Base-by-base conservation (phyloP, 2,797 vertebrate genomes). In the Masticophis lateralis region DNA sequence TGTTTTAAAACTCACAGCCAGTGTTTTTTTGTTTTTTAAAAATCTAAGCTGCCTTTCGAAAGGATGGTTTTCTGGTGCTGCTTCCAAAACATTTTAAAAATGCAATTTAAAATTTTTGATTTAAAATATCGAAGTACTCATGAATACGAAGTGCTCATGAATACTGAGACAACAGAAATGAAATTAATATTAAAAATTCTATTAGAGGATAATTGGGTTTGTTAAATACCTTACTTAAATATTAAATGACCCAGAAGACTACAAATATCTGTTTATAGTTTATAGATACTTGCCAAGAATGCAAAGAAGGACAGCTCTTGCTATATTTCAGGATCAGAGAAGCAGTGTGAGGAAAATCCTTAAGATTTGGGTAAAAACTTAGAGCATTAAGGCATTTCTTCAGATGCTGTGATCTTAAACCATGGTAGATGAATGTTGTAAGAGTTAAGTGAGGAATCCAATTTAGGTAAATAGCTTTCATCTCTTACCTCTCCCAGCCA, bases 361-460 rank as follows among this genome's bases (percentile, higher is more conserved):
- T 83, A 83, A 37, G 74, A 47, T 47, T 22, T 83, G 37, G 74
- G 74, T 83, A 83, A 83, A 43, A 79, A 79, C 20, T 4, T 69
- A 32, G 14, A 69, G 74, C 20, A 43, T 22, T 47, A 79, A 79
- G 32, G 3, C 74, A 79, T 43, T 20, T 79, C 69, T 79, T 79
- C 32, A 8, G 32, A 18, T 43, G 3, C 32, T 9, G 69, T 10
- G 18, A 9, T 43, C 32, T 32, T 43, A 43, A 79, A 4, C 8
- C 32, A 37, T 74, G 32, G 32, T 74, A 74, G 69, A 8, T 37
- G 37, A 37, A 74, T 4, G 57, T 57, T 25, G 57, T 60, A 88
- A 66, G 16, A 69, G 18, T 90, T 51, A 25, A 28, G 11, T 96
- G 93, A 96, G 95, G 96, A 95, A 89, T n/a, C 60, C 27, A 16